Conservation (phyloP, 2,797 vertebrate species). For the Chlorospingus semifuscus region DNA sequence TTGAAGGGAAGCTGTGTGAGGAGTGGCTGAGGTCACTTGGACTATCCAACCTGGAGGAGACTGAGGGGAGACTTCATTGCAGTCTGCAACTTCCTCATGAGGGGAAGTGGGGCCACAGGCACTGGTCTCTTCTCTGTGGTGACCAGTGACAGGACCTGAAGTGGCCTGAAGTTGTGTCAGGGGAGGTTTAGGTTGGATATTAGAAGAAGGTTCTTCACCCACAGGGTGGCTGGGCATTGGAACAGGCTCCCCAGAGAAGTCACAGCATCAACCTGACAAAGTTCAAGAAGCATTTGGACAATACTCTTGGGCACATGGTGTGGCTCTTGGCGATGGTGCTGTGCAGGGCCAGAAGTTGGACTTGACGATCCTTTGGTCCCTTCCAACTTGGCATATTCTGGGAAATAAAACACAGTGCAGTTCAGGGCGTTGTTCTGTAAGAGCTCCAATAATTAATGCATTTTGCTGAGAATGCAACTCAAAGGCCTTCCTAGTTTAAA, state of each 20-base stretch:
- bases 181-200: neutral
- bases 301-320: neutral
- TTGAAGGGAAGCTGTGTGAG: neutral
- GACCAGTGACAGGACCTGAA: neutral
- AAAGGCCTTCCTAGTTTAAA: neutral
- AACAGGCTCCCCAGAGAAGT: neutral
- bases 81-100: neutral
- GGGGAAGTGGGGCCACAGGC: neutral
- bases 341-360: neutral
- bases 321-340: neutral
- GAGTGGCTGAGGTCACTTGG: accelerated
- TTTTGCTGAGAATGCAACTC: neutral
- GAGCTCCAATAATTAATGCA: neutral
- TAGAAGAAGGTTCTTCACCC: neutral
- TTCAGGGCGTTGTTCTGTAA: neutral
- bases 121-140: neutral
- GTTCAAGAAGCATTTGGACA: neutral
- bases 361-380: neutral
- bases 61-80: neutral
- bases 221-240: accelerated
- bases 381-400: neutral
- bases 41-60: neutral
- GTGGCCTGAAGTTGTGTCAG: neutral
- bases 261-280: neutral
- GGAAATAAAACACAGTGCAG: neutral